Evolutionary conservation across 2,797 vertebrate species (phyloP), one percentile per base, ranked within the genome.

Genomic region (Carduelis carduelis): DNA sequence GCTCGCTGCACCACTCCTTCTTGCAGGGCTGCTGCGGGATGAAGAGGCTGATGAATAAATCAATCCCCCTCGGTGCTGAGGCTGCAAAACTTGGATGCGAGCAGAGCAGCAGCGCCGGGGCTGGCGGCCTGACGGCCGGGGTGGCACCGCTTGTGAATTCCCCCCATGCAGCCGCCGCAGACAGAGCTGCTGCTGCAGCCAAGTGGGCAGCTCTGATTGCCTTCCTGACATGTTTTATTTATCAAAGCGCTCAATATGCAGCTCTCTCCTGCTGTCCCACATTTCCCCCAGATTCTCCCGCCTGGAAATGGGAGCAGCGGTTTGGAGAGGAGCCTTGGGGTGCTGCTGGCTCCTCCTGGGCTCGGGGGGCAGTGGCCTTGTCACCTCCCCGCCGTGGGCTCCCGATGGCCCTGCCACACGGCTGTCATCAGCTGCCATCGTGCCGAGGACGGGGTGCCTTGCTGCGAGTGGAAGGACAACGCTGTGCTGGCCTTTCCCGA

Each of bases 201-300:
- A 93, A 95, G 88, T 55, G 92, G 87, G 91, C 76, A 93, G 93
- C 84, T 80, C 88, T n/a, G 53, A 77, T 96, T 96, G 94, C 95
- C 93, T 97, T 61, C 83, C 80, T 19, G 2, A 41, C 92, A 96
- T 92, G 76, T 91, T 97, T 97, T 96, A 94, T 96, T 97, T 96
- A 96, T 97, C 81, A 71, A 88, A 86, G 68, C 27, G 8, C 83
- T 96, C 89, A 49, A 84, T 72, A 37, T 68, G 87, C 87, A 92
- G 77, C 95, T 90, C 4, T 14, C 66, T 96, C 50, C 53, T 4
- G 37, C 84, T 88, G 86, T 65, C 95, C 86, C 92, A 87, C 56
- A 89, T 96, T 94, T 65, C 47, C 30, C 83, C 74, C 6, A 11
- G 77, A 49, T 87, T 60, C 75, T 94, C 65, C 82, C 7, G 64